Conservation (phyloP, 2,113 vertebrate species). For the Hystrix cristata region DNA sequence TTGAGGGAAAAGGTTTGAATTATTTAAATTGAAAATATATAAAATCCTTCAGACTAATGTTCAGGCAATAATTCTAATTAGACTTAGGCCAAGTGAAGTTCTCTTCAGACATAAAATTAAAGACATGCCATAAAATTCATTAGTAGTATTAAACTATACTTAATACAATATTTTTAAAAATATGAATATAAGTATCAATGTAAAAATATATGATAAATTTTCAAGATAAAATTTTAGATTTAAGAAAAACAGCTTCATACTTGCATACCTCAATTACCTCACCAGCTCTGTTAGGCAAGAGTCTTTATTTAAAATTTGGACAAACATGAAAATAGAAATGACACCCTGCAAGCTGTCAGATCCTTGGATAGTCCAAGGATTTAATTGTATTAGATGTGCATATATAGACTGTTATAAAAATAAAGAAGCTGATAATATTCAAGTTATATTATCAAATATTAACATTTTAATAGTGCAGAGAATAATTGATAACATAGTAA, state of each 20-base stretch:
- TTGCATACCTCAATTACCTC: not conserved
- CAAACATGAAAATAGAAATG: not conserved
- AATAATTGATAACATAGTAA: not conserved
- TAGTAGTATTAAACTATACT: not conserved
- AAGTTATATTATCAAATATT: conserved; percentile 22
- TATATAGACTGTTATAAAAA: not conserved
- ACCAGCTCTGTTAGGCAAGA: not conserved
- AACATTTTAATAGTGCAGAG: not conserved
- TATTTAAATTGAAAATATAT: conserved; percentile 1
- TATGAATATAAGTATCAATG: not conserved
- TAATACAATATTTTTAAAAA: not conserved
- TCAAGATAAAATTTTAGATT: conserved; percentile 2
- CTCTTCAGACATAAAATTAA: not conserved
- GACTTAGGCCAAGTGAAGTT: not conserved
- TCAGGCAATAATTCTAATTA: not conserved
- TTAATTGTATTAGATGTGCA: not conserved
- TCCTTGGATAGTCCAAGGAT: not conserved
- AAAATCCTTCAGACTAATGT: not conserved
- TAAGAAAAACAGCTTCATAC: not conserved
- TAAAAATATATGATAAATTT: not conserved
- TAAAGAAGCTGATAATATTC: not conserved
- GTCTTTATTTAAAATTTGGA: conserved; percentile 33
- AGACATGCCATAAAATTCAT: not conserved
- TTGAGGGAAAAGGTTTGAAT: not conserved
- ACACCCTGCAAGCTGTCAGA: not conserved